Base-by-base conservation (phyloP, 2,113 vertebrate species). In the Bambusicola thoracicus region DNA sequence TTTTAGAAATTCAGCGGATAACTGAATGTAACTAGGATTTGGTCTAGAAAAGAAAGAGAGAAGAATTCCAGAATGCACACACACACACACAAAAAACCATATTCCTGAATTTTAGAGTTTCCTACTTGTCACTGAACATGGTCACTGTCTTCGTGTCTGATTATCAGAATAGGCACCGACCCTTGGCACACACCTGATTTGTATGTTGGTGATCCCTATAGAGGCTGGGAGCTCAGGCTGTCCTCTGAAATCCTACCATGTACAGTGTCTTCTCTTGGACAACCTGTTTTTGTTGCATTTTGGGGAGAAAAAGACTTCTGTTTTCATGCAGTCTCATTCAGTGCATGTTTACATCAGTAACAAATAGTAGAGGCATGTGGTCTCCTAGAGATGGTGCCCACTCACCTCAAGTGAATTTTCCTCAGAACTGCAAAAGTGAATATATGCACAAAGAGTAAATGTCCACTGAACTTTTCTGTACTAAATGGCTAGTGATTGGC, bases 191-290 rank as follows among this genome's bases (percentile, higher is more conserved):
- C 34, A 41, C 13, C 7, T 55, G 46, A 32, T 84, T 44, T 43
- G 6, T 40, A n/a, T 43, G 12, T 65, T 10, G 30, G 30, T 0
- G 0, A 62, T 34, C 8, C 22, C 32, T 24, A 19, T 0, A 2
- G 36, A 66, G 49, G 2, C 40, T 66, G 34, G 29, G 7, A 79
- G 38, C 25, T 38, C 16, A n/a, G 16, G 53, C 5, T 15, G 0
- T 74, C 13, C 34, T 73, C 24, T 76, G 43, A 12, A 49, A 21
- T 61, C 36, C 32, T 44, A 46, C 3, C 1, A 1, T 8, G 8
- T 32, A 24, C 4, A 2, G 3, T 1, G 15, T 2, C 4, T 70
- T 46, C 75, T 84, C 30, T 34, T 41, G 34, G 16, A 63, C 48
- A 44, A 61, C 3, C 5, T 21, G 16, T 20, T 68, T 8, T 15